Evolutionary conservation across 2,797 vertebrate species (phyloP).

Genomic region (Acipenser transmontanus): DNA sequence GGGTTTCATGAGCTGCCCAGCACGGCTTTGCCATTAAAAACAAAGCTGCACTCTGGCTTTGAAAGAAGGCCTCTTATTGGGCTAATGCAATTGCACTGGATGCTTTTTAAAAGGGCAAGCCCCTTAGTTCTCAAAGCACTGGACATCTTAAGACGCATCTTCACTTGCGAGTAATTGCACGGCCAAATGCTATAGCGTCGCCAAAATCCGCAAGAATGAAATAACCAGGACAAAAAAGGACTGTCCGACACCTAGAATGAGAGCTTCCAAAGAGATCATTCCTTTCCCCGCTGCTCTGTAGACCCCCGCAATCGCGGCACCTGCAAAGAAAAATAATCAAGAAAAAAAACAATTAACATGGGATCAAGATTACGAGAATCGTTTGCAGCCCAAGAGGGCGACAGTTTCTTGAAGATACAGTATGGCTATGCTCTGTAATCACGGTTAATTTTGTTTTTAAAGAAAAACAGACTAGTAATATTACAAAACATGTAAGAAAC

Average conservation of each 20-base stretch:
- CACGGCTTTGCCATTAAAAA: slow-evolving; percentile 11
- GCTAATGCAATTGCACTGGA: slow-evolving; percentile 6
- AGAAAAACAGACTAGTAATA: too few species aligned
- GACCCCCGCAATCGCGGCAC: slow-evolving; percentile 91
- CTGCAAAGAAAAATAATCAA: slow-evolving; percentile 43
- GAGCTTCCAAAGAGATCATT: slow-evolving; percentile 87
- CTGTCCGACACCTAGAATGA: slow-evolving; percentile 88
- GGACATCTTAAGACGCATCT: not conserved
- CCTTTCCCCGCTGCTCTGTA: slow-evolving; percentile 90
- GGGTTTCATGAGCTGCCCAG: not conserved
- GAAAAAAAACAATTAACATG: not conserved
- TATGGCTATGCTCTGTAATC: too few species aligned
- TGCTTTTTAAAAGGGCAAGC: not conserved
- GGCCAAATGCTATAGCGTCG: slow-evolving; percentile 75
- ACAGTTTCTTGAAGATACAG: too few species aligned
- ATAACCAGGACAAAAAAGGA: slow-evolving; percentile 84
- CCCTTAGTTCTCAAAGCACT: not conserved
- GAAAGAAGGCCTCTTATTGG: slow-evolving; percentile 47
- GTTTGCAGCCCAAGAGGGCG: too few species aligned
- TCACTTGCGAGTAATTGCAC: not conserved
- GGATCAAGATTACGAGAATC: not conserved
- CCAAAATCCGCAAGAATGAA: slow-evolving; percentile 85
- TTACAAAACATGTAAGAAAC: too few species aligned
- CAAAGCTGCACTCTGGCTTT: slow-evolving; percentile 26
- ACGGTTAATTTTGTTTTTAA: too few species aligned